Evolutionary conservation across 2,797 vertebrate genomes (phyloP), one percentile per base, ranked within the genome.

Genomic region (Eulemur rubriventer): DNA sequence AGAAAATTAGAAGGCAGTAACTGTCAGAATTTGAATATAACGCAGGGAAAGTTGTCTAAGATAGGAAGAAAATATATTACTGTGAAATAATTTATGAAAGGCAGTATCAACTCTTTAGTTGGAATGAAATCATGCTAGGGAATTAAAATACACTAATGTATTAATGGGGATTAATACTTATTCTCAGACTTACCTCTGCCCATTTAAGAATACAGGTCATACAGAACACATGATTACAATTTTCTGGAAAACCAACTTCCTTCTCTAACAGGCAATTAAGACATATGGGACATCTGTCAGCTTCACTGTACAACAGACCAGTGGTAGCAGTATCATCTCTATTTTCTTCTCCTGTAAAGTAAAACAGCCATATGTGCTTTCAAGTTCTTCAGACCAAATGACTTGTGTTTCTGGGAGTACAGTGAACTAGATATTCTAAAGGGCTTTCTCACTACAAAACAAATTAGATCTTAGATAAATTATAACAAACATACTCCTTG

Each of bases 171-270:
- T 90, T 92, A 95, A 90, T 93, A 95, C 6, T 96, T 43, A 69
- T 85, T 96, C n/a, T 97, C 43, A 93, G 50, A 92, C 97, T 99
- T 98, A 99, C 99, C 99, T 99, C 99, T 93, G 99, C 99, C 99
- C 99, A 99, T 22, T 99, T 99, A 96, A 99, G 99, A 97, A 99
- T 99, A 97, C 99, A 99, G 97, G 98, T 97, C 96, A 99, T 98
- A 98, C 99, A 99, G 98, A 99, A 99, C 97, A 99, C 98, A 79
- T 99, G 99, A 98, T 98, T 99, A 98, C 99, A 99, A 98, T 98
- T 99, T 98, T 99, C 99, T 13, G 99, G 99, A 98, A 99, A 99
- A 94, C 99, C 99, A 63, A 99, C 98, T 97, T 99, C 99, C 50
- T 99, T 98, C 43, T 98, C 98, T 26, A 98, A 98, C 94, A 99